These are phyloP conservation scores for Sesamia nonagrioides DNA, from an alignment of 1,140 invertebrate genomes.

Conservation along the genomic window DNA sequence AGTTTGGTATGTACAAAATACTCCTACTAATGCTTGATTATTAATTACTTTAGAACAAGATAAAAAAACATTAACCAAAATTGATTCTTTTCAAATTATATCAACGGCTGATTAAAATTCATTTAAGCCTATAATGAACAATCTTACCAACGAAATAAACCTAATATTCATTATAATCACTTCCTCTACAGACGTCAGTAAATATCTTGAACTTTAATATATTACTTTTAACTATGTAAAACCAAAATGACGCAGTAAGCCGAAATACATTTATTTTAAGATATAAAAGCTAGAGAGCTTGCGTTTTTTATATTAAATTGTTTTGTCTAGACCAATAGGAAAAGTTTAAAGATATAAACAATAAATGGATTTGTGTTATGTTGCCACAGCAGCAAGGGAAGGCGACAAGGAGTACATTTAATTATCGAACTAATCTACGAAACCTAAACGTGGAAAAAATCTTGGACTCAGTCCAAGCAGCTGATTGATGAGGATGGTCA, in stretches of 20 bases:
- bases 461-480: constrained; percentile 84
- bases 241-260: constrained; percentile 13
- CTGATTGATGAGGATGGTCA: constrained; percentile 88
- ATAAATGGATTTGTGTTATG: constrained; percentile 36
- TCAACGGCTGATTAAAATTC: background rate
- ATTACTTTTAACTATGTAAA: constrained; percentile 7
- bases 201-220: constrained; percentile 18
- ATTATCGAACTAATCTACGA: constrained; percentile 85
- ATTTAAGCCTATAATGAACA: background rate
- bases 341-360: constrained; percentile 26
- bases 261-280: constrained; percentile 16
- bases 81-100: background rate
- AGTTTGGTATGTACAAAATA: constrained; percentile 58
- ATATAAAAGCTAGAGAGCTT: constrained; percentile 16
- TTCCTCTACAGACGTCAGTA: constrained; percentile 13
- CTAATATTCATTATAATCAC: constrained; percentile 21
- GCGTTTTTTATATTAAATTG: constrained; percentile 1
- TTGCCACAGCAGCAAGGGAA: constrained; percentile 54
- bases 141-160: constrained; percentile 3
- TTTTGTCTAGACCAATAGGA: constrained; percentile 28
- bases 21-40: constrained; percentile 49
- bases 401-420: constrained; percentile 74
- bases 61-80: background rate
- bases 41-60: constrained; percentile 32
- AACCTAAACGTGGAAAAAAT: constrained; percentile 87